Percentiles rank a stretch among this genome's conserved stretches.
Conservation (phyloP, 2,888 invertebrate genomes). For the Lottia scabra region DNA sequence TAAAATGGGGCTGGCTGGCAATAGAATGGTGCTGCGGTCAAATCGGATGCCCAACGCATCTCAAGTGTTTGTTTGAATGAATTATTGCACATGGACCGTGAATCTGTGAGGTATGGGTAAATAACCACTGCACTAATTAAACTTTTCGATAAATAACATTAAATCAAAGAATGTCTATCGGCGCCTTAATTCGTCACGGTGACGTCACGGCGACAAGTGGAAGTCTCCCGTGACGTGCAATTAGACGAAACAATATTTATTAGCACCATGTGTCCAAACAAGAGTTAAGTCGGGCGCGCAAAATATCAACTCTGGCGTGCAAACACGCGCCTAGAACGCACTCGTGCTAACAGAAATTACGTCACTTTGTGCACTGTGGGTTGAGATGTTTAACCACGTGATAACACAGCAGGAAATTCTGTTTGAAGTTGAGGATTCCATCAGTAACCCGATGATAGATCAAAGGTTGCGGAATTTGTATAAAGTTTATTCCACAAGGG, state of each 20-base stretch:
- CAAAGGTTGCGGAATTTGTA: background rate
- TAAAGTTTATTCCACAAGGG: background rate
- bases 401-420: background rate
- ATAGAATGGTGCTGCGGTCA: too few species aligned
- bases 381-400: background rate
- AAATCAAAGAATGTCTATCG: background rate
- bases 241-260: conserved; percentile 5
- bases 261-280: background rate
- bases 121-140: background rate
- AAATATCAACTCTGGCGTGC: background rate
- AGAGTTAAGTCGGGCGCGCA: background rate
- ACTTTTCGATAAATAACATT: background rate
- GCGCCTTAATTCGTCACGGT: background rate
- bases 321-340: background rate
- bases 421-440: background rate
- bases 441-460: background rate
- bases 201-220: background rate
- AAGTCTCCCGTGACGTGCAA: background rate
- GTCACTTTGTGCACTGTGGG: background rate
- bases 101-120: background rate
- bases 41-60: too few species aligned
- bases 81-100: too few species aligned
- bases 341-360: background rate
- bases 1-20: too few species aligned
- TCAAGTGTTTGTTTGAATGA: too few species aligned